A percentile compares a stretch with the other conserved stretches of the same genome.
Evolutionary conservation across 1,140 invertebrate species (phyloP).

Genomic region (Zaprionus camerounensis): DNA sequence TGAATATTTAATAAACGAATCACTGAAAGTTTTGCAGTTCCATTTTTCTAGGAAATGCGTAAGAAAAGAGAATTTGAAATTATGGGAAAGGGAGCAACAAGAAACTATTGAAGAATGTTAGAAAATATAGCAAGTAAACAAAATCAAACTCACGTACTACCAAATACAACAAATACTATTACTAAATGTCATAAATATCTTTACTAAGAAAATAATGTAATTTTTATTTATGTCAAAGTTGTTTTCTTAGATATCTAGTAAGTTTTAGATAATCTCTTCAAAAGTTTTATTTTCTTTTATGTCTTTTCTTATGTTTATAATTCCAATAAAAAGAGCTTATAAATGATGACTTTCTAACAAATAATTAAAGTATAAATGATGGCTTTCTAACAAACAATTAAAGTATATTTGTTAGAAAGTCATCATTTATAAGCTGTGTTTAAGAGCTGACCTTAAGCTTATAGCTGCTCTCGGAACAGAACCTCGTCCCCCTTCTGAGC

Average conservation of each 20-base stretch:
- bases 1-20: conserved; percentile 25
- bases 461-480: neutral
- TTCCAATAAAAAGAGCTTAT: neutral
- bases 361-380: too few relatives aligned
- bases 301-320: neutral
- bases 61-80: neutral
- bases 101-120: neutral
- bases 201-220: too few relatives aligned
- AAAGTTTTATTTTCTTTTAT: too few relatives aligned
- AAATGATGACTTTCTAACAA: too few relatives aligned
- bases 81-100: neutral
- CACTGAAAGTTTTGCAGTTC: neutral
- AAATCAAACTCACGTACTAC: too few relatives aligned
- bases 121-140: too few relatives aligned
- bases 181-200: too few relatives aligned
- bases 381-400: too few relatives aligned
- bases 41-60: neutral
- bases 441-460: neutral
- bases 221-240: neutral
- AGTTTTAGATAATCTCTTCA: neutral
- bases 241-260: neutral
- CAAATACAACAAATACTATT: too few relatives aligned
- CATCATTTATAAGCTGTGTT: neutral
- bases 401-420: too few relatives aligned
- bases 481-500: neutral